Base-by-base conservation (phyloP, 2,888 invertebrate genomes). In the Malthinus flaveolus region DNA sequence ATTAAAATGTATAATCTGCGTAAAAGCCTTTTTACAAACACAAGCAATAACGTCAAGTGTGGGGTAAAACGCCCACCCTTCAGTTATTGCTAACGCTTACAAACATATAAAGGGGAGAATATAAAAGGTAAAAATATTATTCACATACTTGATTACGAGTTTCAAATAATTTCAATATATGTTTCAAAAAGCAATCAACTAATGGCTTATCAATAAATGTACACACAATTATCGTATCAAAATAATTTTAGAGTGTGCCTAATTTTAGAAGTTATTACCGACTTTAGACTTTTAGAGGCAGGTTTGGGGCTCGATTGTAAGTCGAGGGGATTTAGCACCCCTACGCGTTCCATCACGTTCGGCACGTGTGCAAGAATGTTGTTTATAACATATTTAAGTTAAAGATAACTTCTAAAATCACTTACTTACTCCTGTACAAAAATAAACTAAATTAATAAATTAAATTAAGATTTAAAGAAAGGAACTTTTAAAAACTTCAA, bases 1-100 rank as follows among this genome's bases (percentile, higher is more conserved):
- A 61, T 57, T 61, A 61, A 54, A 57, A 50, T 61, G 53, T 53
- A 54, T 57, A 61, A 61, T 57, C 53, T 57, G 44, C 37, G 50
- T 53, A 57, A 57, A 57, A 61, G 61, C 61, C 39, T 15, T 61
- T 57, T 44, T 47, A 57, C 56, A 53, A 61, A 57, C 47, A 49
- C 36, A 49, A 48, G 50, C 51, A 50, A 59, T 51, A 59, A 42
- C 32, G 15, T n/a, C 47, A 51, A 55, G 59, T 50, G 33, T 23
- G 49, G 59, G 58, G 49, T 47, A 48, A 32, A 54, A 39, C 36
- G 47, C 34, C 39, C 49, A 23, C 49, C 49, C 13, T 39, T 53
- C 57, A 48, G 31, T 57, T 52, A 48, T 53, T 54, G 47, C 37
- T 44, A 36, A 53, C 32, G 42, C 36, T 35, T 32, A 10, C 39